A percentile compares a stretch with the other conserved stretches of the same genome.
Conservation (phyloP, 2,797 vertebrate species). For the Sardinella longiceps region DNA sequence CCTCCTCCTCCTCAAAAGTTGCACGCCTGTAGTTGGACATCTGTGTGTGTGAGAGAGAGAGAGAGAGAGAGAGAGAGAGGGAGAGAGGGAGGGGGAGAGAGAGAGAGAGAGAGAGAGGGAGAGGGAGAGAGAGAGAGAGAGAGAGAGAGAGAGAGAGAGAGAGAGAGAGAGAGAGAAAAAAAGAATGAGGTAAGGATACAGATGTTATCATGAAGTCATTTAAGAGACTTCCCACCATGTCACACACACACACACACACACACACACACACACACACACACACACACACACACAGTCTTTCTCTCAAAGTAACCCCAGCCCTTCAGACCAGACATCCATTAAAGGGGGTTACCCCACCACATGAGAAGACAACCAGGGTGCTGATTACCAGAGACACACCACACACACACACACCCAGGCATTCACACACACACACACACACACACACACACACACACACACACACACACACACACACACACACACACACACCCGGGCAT, state of each 20-base stretch:
- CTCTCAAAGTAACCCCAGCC: background rate
- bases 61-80: background rate
- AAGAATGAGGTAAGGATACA: conserved; percentile 18
- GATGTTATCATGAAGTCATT: conserved; percentile 10
- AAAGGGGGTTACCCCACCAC: conserved; percentile 22
- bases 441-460: background rate
- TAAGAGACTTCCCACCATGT: background rate
- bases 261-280: conserved; percentile 8
- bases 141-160: background rate
- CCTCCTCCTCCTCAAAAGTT: conserved; percentile 91
- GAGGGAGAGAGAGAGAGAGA: too few species aligned
- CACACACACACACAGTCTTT: background rate
- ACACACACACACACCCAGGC: background rate
- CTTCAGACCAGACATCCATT: conserved; percentile 13
- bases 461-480: background rate
- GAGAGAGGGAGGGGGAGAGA: background rate
- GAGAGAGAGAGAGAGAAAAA: background rate
- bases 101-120: background rate
- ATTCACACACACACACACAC: background rate
- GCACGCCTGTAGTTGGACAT: conserved; percentile 94
- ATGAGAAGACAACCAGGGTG: background rate
- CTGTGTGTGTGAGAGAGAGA: conserved; percentile 64
- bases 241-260: background rate
- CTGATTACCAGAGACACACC: conserved; percentile 9
- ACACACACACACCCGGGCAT: background rate